Evolutionary conservation across 2,888 invertebrate species (phyloP), one percentile per base, ranked within the genome.

Genomic region (Plemyria rubiginata): DNA sequence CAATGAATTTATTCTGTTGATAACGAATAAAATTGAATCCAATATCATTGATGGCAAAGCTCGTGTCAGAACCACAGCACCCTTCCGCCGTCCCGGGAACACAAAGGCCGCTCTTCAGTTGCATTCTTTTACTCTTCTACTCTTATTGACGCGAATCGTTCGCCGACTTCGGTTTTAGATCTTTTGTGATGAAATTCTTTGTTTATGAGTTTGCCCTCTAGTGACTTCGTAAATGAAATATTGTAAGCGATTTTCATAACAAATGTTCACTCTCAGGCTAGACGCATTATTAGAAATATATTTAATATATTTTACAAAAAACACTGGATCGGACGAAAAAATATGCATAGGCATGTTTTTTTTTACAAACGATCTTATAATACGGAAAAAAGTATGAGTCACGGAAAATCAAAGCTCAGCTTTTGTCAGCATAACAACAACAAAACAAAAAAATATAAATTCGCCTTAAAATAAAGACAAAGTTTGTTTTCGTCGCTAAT

Each of bases 161-260:
- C 15, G 8, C 45, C 45, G 16, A 45, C 45, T 76, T 73, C 72
- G 67, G 68, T 75, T 77, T 74, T 75, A 22, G 61, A 51, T 60
- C 77, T 75, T 77, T 78, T 81, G 73, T 76, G 45, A 45, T 77
- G 72, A 73, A 75, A 75, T 71, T 76, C 75, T 78, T 79, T 79
- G 78, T 78, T 79, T 75, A 68, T 72, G 66, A 67, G 58, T 62
- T 62, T 65, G 65, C 65, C 66, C 64, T 67, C 63, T 68, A 73
- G 75, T 75, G 76, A 70, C 77, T 73, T 73, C 49, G 67, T 66
- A 68, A 66, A 71, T 72, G 67, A 70, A 68, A 66, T 67, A 72
- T 70, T 74, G 70, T 62, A 62, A 68, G 68, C 65, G 22, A 50
- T 66, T 54, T 64, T 51, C 43, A 56, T 55, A 48, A 40, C 54